Conservation (phyloP, 1,140 invertebrate species). For the Notospermus geniculatus region DNA sequence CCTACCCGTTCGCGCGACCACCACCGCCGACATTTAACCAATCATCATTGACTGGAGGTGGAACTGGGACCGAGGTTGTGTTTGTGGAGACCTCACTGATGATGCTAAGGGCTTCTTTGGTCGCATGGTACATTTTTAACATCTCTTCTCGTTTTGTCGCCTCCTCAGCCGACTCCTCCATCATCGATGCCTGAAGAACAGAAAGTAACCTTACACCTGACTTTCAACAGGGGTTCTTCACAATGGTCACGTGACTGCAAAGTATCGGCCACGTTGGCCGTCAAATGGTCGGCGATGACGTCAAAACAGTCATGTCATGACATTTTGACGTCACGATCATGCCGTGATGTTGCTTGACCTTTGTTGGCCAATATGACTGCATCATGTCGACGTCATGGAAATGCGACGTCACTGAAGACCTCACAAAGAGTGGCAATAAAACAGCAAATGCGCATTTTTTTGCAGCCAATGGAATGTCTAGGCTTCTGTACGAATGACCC, state of each 20-base stretch:
- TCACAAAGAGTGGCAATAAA: too few species aligned
- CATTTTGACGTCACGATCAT: not conserved
- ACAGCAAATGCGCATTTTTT: too few species aligned
- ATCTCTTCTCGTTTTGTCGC: slow-evolving; percentile 96
- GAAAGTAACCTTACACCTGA: too few species aligned
- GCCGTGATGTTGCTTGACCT: not conserved
- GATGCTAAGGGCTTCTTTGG: slow-evolving; percentile 94
- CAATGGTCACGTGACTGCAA: too few species aligned
- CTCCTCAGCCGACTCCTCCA: slow-evolving; percentile 98
- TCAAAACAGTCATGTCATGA: too few species aligned
- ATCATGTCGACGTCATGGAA: too few species aligned
- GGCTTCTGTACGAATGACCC: too few species aligned
- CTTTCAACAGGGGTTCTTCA: too few species aligned
- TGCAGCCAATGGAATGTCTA: too few species aligned
- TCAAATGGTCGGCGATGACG: too few species aligned
- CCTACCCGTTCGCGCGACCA: slow-evolving; percentile 41
- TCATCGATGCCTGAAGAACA: slow-evolving; percentile 93
- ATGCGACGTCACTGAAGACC: too few species aligned
- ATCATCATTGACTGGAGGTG: slow-evolving; percentile 60
- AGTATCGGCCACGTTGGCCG: too few species aligned
- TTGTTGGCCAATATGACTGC: not conserved
- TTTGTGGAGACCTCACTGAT: slow-evolving; percentile 98
- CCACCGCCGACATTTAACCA: slow-evolving; percentile 66
- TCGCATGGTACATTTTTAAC: slow-evolving; percentile 99
- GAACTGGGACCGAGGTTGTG: slow-evolving; percentile 82